These are phyloP conservation scores for Polylopha cassiicola DNA, from an alignment of 2,888 invertebrate genomes.

Conservation along the genomic window DNA sequence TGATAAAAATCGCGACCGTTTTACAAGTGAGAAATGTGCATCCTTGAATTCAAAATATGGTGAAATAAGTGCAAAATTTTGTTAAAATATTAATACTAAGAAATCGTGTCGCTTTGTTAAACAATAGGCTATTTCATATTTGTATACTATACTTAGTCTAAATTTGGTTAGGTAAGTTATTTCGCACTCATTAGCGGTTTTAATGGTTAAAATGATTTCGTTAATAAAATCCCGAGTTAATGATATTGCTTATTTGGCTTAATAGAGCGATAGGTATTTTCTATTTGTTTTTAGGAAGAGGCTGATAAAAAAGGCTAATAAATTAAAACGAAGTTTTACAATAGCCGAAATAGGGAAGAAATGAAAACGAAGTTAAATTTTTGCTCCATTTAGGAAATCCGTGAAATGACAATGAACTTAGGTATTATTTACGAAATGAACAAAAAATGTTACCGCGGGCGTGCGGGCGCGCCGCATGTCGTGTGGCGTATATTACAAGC, in stretches of 20 bases:
- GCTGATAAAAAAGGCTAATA: too few relatives aligned
- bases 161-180: too few relatives aligned
- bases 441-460: slow-evolving; percentile 15
- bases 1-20: slow-evolving; percentile 29
- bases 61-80: slow-evolving; percentile 21
- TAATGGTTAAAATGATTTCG: too few relatives aligned
- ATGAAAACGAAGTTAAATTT: too few relatives aligned
- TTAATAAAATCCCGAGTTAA: slow-evolving; percentile 3
- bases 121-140: slow-evolving; percentile 12
- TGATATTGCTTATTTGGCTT: too few relatives aligned
- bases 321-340: too few relatives aligned
- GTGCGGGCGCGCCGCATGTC: slow-evolving; percentile 8
- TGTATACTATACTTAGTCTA: too few relatives aligned
- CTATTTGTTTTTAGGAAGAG: too few relatives aligned
- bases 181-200: too few relatives aligned
- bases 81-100: background rate
- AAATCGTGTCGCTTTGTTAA: slow-evolving; percentile 6
- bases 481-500: slow-evolving; percentile 1
- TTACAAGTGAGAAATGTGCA: slow-evolving; percentile 25
- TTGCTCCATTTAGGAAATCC: too few relatives aligned
- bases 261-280: too few relatives aligned
- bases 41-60: slow-evolving; percentile 27
- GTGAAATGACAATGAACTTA: slow-evolving; percentile 20
- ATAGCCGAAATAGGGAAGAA: too few relatives aligned
- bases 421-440: slow-evolving; percentile 13